Percentiles rank a stretch among this genome's conserved stretches.
Conservation (phyloP, 2,797 vertebrate genomes). For the Enteromius trimaculatus region DNA sequence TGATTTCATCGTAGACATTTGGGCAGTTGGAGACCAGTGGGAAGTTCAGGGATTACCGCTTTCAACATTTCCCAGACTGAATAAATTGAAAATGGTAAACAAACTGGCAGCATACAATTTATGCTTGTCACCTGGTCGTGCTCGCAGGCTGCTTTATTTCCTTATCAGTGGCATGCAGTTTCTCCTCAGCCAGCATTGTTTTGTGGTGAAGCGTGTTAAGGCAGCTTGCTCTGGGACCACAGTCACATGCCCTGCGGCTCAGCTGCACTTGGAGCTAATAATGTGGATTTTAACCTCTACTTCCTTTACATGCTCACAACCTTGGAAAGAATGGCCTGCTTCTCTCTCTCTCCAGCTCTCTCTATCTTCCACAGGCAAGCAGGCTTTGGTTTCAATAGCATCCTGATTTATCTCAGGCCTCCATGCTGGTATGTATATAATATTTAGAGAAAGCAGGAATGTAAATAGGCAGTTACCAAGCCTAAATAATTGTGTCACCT, state of each 20-base stretch:
- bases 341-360: constrained; percentile 8
- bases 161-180: constrained; percentile 80
- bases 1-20: constrained; percentile 68
- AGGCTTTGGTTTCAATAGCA: constrained; percentile 28
- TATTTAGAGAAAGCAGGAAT: constrained; percentile 43
- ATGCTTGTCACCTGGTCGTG: constrained; percentile 78
- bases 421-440: constrained; percentile 30
- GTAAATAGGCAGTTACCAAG: constrained; percentile 32
- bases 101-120: constrained; percentile 75
- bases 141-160: constrained; percentile 70
- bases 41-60: constrained; percentile 76
- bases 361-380: not conserved
- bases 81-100: constrained; percentile 77
- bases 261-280: constrained; percentile 72
- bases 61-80: constrained; percentile 71
- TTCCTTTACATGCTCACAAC: constrained; percentile 64
- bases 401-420: constrained; percentile 49
- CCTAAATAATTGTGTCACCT: constrained; percentile 8
- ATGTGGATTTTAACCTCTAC: constrained; percentile 72
- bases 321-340: constrained; percentile 34
- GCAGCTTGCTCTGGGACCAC: constrained; percentile 62
- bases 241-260: constrained; percentile 66
- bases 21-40: constrained; percentile 63
- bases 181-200: constrained; percentile 72
- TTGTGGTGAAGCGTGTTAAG: constrained; percentile 65